A percentile compares a stretch with the other conserved stretches of the same genome.
Evolutionary conservation across 2,113 vertebrate species (phyloP).

Genomic region (Trematomus loennbergii): DNA sequence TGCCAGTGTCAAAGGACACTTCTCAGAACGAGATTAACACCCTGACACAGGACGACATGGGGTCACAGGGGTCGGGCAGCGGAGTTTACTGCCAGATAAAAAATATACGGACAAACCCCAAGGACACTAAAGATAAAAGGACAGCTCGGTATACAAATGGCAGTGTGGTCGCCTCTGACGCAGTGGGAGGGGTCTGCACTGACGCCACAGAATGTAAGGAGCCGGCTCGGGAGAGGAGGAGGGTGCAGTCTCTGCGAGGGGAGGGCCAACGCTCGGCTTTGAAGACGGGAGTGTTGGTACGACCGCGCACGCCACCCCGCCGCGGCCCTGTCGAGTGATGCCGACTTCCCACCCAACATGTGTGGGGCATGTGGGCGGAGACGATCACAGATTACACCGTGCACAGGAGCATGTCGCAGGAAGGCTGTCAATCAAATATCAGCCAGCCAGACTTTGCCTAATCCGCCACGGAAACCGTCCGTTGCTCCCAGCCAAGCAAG

Average conservation of each 20-base stretch:
- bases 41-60: constrained; percentile 77
- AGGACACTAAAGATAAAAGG: constrained; percentile 73
- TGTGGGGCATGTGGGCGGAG: constrained; percentile 81
- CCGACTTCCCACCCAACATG: constrained; percentile 66
- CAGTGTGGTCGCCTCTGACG: constrained; percentile 85
- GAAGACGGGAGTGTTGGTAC: constrained; percentile 68
- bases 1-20: constrained; percentile 73
- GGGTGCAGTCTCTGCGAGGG: constrained; percentile 76
- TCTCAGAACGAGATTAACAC: constrained; percentile 81
- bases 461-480: constrained; percentile 60
- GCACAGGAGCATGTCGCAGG: constrained; percentile 80
- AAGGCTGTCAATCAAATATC: constrained; percentile 70
- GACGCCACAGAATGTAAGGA: constrained; percentile 75
- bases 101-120: constrained; percentile 65
- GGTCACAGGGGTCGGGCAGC: constrained; percentile 78
- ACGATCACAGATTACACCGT: constrained; percentile 77
- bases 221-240: constrained; percentile 63
- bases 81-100: constrained; percentile 84
- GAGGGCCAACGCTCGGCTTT: constrained; percentile 64
- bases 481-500: constrained; percentile 43
- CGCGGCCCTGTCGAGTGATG: constrained; percentile 75
- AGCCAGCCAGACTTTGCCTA: constrained; percentile 82
- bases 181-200: constrained; percentile 82
- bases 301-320: constrained; percentile 73
- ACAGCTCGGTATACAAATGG: constrained; percentile 82